phyloP scores from a whole-genome alignment of 2,888 invertebrate species.

The Scelioninae gen. 1 region DNA sequence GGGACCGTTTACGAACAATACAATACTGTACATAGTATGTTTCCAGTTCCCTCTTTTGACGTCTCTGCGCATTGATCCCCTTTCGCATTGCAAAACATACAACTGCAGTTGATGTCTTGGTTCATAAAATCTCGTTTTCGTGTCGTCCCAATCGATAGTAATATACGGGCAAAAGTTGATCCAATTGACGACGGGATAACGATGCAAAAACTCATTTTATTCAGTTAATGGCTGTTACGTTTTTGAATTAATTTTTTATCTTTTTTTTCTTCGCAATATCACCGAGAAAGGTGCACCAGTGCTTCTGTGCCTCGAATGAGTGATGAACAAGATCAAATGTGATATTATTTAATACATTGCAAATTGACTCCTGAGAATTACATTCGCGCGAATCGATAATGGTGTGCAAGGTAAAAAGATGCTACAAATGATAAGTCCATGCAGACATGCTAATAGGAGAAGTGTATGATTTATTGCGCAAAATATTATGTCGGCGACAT shows the following conservation, averaged over 20 bases:
- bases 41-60: constrained; percentile 59
- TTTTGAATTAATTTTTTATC: constrained; percentile 9
- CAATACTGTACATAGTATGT: constrained; percentile 56
- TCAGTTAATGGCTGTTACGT: constrained; percentile 12
- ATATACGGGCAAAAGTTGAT: constrained; percentile 28
- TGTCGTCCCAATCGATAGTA: constrained; percentile 35
- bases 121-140: constrained; percentile 54
- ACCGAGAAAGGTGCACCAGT: neutral
- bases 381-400: constrained; percentile 16
- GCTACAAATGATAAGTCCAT: constrained; percentile 29
- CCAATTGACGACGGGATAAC: constrained; percentile 29
- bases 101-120: constrained; percentile 62
- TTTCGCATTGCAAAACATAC: constrained; percentile 55
- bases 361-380: constrained; percentile 34
- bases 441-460: constrained; percentile 36
- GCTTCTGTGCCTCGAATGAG: constrained; percentile 7
- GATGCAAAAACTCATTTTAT: constrained; percentile 19
- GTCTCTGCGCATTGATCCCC: constrained; percentile 55
- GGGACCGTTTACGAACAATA: constrained; percentile 70
- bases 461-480: constrained; percentile 30
- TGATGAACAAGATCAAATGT: constrained; percentile 5
- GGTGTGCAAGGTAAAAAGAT: constrained; percentile 7
- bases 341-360: constrained; percentile 36
- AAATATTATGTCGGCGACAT: constrained; percentile 24
- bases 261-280: neutral